Evolutionary conservation across 2,113 vertebrate genomes (phyloP).

Genomic region (Pandion haliaetus): DNA sequence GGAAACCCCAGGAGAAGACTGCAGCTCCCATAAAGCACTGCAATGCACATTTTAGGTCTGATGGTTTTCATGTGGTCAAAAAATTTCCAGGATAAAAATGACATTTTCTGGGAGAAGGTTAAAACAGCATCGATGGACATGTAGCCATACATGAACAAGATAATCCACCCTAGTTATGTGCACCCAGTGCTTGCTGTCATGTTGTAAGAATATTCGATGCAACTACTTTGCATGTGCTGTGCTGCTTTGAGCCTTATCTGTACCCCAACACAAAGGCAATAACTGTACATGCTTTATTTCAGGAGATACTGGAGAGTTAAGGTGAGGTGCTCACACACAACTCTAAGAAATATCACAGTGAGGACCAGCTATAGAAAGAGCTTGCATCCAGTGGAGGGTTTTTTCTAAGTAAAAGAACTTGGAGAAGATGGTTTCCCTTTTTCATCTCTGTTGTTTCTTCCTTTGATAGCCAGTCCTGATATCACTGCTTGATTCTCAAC

Average conservation of each 20-base stretch:
- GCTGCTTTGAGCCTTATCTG: not conserved
- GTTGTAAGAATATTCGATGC: not conserved
- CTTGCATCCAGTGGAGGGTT: not conserved
- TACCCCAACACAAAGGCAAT: not conserved
- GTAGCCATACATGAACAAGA: not conserved
- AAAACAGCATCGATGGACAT: not conserved
- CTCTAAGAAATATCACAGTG: not conserved
- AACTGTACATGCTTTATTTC: not conserved
- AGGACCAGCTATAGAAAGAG: not conserved
- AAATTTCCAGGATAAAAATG: not conserved
- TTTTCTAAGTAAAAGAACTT: not conserved
- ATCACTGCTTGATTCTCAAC: accelerated
- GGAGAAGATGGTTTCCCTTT: not conserved
- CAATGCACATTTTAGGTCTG: not conserved
- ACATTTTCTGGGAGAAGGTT: not conserved
- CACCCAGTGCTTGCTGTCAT: not conserved
- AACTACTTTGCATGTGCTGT: not conserved
- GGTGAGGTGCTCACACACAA: not conserved
- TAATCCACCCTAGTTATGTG: not conserved
- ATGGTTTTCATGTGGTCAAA: not conserved
- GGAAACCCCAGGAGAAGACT: not conserved
- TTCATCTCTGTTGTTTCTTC: not conserved
- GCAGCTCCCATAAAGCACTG: not conserved
- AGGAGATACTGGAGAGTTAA: not conserved
- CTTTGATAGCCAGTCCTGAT: not conserved